phyloP scores from a whole-genome alignment of 2,797 vertebrate species.

The Iguana delicatissima region DNA sequence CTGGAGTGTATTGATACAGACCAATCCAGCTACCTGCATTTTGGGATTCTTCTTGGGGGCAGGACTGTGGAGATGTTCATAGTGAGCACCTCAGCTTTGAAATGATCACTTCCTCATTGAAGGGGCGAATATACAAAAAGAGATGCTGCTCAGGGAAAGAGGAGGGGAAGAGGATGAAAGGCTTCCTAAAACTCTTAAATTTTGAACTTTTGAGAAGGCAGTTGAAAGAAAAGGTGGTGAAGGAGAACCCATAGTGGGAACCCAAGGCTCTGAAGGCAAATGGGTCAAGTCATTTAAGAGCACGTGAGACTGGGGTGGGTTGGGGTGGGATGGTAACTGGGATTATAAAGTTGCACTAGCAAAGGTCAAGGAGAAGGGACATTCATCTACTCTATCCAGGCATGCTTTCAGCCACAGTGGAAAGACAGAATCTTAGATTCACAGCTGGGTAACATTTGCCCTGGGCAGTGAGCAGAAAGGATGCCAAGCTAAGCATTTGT shows the following conservation, averaged over 20 bases:
- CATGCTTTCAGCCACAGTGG: background rate
- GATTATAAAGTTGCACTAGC: background rate
- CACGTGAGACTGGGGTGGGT: too few species aligned
- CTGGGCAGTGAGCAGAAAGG: background rate
- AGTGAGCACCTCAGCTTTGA: background rate
- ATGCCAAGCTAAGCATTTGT: background rate
- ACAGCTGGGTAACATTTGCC: background rate
- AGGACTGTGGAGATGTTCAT: background rate
- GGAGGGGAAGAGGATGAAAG: too few species aligned
- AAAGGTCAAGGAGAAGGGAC: background rate
- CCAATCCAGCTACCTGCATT: background rate
- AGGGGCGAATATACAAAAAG: background rate
- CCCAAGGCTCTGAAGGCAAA: background rate
- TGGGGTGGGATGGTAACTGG: too few species aligned
- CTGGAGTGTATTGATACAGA: background rate
- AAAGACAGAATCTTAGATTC: background rate
- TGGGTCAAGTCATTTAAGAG: background rate
- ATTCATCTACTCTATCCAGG: background rate
- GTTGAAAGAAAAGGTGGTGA: background rate
- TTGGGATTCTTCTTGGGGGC: background rate
- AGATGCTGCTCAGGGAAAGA: too few species aligned
- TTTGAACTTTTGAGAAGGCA: conserved; percentile 1
- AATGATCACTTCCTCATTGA: background rate
- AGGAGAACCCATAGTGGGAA: background rate
- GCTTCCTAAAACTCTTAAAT: background rate